These are phyloP conservation scores for Lophius americanus DNA, from an alignment of 2,797 vertebrate genomes.

Conservation along the genomic window DNA sequence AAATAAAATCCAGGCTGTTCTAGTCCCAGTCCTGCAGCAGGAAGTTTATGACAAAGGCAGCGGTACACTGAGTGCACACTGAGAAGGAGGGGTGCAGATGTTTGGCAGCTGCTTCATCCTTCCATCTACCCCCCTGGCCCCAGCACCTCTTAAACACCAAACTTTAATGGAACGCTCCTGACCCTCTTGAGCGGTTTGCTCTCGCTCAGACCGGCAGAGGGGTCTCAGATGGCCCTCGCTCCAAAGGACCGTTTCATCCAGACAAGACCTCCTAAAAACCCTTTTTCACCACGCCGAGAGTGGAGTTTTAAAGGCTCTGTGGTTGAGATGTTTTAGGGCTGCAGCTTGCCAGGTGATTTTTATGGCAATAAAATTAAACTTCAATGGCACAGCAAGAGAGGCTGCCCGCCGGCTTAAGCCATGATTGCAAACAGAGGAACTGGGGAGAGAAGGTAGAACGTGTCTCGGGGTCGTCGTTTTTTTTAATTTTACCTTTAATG, in stretches of 20 bases:
- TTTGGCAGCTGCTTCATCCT: constrained; percentile 76
- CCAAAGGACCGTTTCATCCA: constrained; percentile 36
- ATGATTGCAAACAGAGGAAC: constrained; percentile 70
- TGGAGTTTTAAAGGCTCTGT: constrained; percentile 52
- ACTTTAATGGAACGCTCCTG: constrained; percentile 74
- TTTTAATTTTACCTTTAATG: constrained; percentile 55
- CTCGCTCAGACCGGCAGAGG: constrained; percentile 48
- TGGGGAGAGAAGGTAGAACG: constrained; percentile 46
- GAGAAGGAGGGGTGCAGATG: constrained; percentile 74
- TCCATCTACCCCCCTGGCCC: constrained; percentile 70
- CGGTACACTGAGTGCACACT: constrained; percentile 51
- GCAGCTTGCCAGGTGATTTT: constrained; percentile 72
- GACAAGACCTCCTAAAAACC: constrained; percentile 37
- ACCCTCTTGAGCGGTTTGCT: constrained; percentile 66
- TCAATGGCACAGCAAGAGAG: constrained; percentile 68
- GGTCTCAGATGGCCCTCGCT: constrained; percentile 49
- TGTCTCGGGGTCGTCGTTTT: constrained; percentile 62
- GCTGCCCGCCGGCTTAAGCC: constrained; percentile 58
- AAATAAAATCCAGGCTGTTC: constrained; percentile 37
- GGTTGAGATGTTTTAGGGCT: constrained; percentile 50
- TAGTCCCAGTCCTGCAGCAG: constrained; percentile 44
- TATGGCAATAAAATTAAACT: constrained; percentile 75
- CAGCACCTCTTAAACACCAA: constrained; percentile 82
- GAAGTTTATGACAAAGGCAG: constrained; percentile 71
- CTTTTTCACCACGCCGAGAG: constrained; percentile 25